Evolutionary conservation across 2,113 vertebrate genomes (phyloP), one percentile per base, ranked within the genome.

Genomic region (Eolophus roseicapilla): DNA sequence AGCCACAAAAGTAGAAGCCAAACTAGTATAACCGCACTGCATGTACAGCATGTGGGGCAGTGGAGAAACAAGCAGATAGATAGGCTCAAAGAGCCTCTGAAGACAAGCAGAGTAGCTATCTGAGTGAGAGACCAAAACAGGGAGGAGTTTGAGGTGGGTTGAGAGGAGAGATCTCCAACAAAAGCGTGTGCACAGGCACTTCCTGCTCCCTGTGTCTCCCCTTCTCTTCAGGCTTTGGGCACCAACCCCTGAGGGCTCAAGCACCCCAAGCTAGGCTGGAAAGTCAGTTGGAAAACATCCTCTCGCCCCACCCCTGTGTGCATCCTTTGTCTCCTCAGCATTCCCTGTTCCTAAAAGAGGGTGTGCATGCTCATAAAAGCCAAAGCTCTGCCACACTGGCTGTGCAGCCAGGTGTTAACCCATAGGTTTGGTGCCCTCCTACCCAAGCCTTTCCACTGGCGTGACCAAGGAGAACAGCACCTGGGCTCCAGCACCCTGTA

Each of bases 381-480:
- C 68, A 81, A 90, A 92, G 46, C 17, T 86, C 55, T 67, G 18
- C 13, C 57, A 6, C 27, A 13, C 46, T 19, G 27, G n/a, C 47
- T 68, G 33, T n/a, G 41, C 41, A 43, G 41, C 27, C 28, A 17
- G 25, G 19, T 43, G 15, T 50, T 79, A 60, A 79, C 39, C 50
- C 7, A 1, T 0, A 5, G 35, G 13, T 0, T 39, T 52, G 19
- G 4, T 18, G 9, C 17, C 46, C 35, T 47, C 29, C 78, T 70
- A 14, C 50, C 57, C 7, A 27, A 52, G 33, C 33, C 31, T 43
- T 62, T 23, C 24, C 62, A 5, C 39, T 75, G 67, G 25, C 68
- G 83, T 17, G 33, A 83, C 41, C 46, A 75, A 71, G 70, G 43
- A 47, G 29, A 83, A 47, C 13, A 67, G 46, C 41, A 23, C 33